Base-by-base conservation (phyloP, 2,113 vertebrate genomes). In the Varanus salvator region DNA sequence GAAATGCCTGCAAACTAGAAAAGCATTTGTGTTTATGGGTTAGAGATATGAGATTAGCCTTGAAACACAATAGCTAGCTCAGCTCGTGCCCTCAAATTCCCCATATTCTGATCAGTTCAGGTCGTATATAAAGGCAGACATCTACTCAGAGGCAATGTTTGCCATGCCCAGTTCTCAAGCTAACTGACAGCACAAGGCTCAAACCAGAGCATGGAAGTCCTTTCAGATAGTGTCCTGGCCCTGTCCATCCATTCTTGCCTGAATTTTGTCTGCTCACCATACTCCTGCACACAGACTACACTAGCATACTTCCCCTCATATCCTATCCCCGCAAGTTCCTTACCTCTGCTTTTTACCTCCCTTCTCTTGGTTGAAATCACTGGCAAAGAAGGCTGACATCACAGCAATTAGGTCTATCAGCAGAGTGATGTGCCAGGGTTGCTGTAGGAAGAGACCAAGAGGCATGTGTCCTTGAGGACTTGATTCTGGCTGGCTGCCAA, bases 311-410 rank as follows among this genome's bases (percentile, higher is more conserved):
- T 80, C 17, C 87, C 68, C 66, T 0, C 11, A 17, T 89, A 48
- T 23, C 14, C 44, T 7, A 6, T 14, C 29, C 80, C 1, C 6
- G 54, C n/a, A 25, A n/a, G 23, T n/a, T 86, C 78, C 96, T 88
- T 94, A 98, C 97, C 97, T 97, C 93, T 95, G 91, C 57, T 93
- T 92, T 76, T 87, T 94, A 75, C 87, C 88, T 25, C 29, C 94
- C 60, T 95, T 80, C 89, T 96, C 94, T 91, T 94, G 87, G 90
- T 90, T 93, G 87, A 96, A 95, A 83, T 95, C 81, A 17, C 93
- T 96, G 78, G 94, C 93, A 93, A 98, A 98, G 93, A 97, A 97
- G 91, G 92, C 92, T 50, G 91, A 93, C 38, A 95, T 94, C 92
- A 96, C 96, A 31, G 89, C 69, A 50, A 97, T n/a, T 68, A 98